These are phyloP conservation scores for Drosophila hydei DNA, from an alignment of 1,140 invertebrate species.

Conservation along the genomic window DNA sequence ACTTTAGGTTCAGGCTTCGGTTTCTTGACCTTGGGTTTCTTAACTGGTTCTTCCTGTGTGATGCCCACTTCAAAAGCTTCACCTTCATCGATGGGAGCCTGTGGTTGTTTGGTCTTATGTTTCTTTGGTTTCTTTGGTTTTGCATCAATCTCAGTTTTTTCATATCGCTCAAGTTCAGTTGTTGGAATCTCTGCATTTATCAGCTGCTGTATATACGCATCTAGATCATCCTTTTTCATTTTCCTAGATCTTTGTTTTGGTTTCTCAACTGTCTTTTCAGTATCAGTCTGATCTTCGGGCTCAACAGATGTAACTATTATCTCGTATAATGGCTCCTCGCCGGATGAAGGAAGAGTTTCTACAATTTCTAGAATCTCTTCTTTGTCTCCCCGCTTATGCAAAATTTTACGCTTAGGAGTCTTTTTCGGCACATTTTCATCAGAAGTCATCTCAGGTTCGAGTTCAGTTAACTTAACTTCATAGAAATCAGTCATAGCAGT, in stretches of 20 bases:
- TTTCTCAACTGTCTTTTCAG: constrained; percentile 52
- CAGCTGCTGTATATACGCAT: constrained; percentile 77
- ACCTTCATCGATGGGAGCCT: constrained; percentile 42
- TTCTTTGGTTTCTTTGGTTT: constrained; percentile 73
- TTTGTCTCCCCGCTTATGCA: constrained; percentile 63
- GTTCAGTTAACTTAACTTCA: constrained; percentile 72
- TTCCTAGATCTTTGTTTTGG: constrained; percentile 61
- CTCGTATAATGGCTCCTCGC: constrained; percentile 79
- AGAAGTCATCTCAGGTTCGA: constrained; percentile 60
- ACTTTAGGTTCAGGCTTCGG: constrained; percentile 30
- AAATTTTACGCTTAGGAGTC: constrained; percentile 65
- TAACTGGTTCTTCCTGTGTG: constrained; percentile 54
- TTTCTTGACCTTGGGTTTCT: constrained; percentile 64
- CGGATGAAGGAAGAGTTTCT: constrained; percentile 52
- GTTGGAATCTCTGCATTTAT: constrained; percentile 79
- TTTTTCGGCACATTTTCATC: constrained; percentile 39
- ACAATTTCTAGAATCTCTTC: constrained; percentile 74
- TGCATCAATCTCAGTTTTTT: constrained; percentile 77
- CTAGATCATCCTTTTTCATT: constrained; percentile 74
- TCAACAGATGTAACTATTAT: constrained; percentile 70
- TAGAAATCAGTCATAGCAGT: constrained; percentile 59
- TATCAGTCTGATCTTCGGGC: constrained; percentile 22
- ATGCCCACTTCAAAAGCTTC: constrained; percentile 60
- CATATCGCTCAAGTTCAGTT: constrained; percentile 82
- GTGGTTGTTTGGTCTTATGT: constrained; percentile 60